These are phyloP conservation scores for Dipodomys spectabilis DNA, from an alignment of 2,113 vertebrate species.

Conservation along the genomic window DNA sequence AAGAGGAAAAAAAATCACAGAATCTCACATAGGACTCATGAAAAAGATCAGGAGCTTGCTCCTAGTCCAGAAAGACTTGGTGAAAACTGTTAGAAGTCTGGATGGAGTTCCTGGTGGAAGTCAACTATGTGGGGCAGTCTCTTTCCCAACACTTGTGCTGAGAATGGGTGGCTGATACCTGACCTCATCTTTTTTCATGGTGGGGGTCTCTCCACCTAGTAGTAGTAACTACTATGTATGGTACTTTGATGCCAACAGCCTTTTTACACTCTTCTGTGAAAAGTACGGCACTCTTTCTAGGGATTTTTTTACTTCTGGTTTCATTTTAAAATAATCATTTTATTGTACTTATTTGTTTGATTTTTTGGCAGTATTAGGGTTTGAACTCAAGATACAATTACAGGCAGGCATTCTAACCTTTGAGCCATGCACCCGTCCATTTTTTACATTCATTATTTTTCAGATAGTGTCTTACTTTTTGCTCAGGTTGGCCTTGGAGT, in stretches of 20 bases:
- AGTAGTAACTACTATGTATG: neutral
- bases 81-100: neutral
- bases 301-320: neutral
- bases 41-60: neutral
- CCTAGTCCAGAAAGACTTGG: neutral
- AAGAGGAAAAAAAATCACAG: neutral
- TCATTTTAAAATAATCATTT: conserved; percentile 8
- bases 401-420: too few species aligned
- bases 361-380: too few species aligned
- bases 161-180: neutral
- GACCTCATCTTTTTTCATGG: neutral
- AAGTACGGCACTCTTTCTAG: neutral
- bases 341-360: too few species aligned
- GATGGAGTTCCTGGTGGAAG: neutral
- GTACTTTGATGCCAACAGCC: neutral
- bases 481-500: too few species aligned
- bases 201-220: neutral
- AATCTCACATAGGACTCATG: neutral
- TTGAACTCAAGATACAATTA: too few species aligned
- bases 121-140: neutral
- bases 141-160: neutral
- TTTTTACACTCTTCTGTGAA: neutral
- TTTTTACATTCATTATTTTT: too few species aligned
- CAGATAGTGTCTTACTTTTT: too few species aligned
- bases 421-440: too few species aligned